A percentile compares a stretch with the other conserved stretches of the same genome.
Evolutionary conservation across 2,797 vertebrate species (phyloP).

Genomic region (Malurus leucopterus): DNA sequence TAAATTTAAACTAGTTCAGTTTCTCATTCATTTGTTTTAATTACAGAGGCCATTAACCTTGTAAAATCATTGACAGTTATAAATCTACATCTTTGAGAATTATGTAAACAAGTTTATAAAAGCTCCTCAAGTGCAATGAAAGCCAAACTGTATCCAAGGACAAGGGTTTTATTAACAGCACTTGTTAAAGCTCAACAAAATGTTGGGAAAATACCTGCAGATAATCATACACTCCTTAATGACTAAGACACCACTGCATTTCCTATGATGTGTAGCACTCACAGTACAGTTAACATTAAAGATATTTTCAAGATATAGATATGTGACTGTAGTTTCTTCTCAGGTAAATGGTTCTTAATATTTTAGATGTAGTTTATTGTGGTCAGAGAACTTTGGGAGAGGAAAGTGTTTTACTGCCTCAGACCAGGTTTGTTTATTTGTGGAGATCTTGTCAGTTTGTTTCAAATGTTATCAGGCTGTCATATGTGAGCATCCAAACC

Average conservation of each 20-base stretch:
- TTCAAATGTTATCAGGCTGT: not conserved
- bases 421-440: not conserved
- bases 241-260: not conserved
- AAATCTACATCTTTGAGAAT: not conserved
- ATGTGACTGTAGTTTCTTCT: not conserved
- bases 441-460: not conserved
- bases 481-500: not conserved
- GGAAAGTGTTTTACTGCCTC: not conserved
- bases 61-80: slow-evolving; percentile 15
- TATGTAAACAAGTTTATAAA: slow-evolving; percentile 26
- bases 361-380: not conserved
- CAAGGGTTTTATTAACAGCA: not conserved
- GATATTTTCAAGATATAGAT: not conserved
- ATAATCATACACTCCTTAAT: not conserved
- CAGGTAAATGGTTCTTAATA: not conserved
- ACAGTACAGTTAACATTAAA: not conserved
- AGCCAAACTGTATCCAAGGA: not conserved
- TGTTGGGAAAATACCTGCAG: not conserved
- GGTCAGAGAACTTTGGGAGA: not conserved
- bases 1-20: not conserved
- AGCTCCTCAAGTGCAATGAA: not conserved
- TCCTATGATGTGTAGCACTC: not conserved
- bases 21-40: slow-evolving; percentile 21
- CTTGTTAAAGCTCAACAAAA: not conserved
- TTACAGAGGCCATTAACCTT: slow-evolving; percentile 23